phyloP scores from a whole-genome alignment of 2,888 invertebrate genomes.

The Ethmia dodecea region DNA sequence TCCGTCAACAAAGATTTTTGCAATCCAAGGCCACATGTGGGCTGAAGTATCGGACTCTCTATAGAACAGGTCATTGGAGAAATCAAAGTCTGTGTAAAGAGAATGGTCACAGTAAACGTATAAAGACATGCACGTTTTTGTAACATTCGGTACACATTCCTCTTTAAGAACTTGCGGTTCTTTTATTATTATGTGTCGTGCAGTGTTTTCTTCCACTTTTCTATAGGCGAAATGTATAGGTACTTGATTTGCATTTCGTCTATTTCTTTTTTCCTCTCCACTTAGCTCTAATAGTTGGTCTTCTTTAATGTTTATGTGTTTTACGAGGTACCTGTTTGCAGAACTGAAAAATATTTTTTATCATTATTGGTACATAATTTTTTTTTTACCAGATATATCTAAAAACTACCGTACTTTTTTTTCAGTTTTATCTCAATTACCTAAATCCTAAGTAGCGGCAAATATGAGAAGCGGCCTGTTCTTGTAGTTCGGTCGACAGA shows the following conservation, averaged over 20 bases:
- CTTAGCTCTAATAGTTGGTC: slow-evolving; percentile 28
- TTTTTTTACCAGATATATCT: no score
- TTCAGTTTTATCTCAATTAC: slow-evolving; percentile 36
- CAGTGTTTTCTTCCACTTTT: slow-evolving; percentile 26
- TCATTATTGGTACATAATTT: background rate
- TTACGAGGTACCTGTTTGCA: slow-evolving; percentile 52
- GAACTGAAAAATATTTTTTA: slow-evolving; percentile 36
- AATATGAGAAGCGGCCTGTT: slow-evolving; percentile 71
- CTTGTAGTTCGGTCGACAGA: slow-evolving; percentile 54
- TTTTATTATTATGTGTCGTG: slow-evolving; percentile 40
- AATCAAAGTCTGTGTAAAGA: slow-evolving; percentile 50
- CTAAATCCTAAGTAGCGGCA: slow-evolving; percentile 84
- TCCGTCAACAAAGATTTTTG: slow-evolving; percentile 84
- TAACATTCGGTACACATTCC: slow-evolving; percentile 61
- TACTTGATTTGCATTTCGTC: slow-evolving; percentile 30
- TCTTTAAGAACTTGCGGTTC: slow-evolving; percentile 60
- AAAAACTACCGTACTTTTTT: background rate
- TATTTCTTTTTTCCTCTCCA: slow-evolving; percentile 33
- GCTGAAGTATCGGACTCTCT: slow-evolving; percentile 22
- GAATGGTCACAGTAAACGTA: slow-evolving; percentile 73
- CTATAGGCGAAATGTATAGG: slow-evolving; percentile 51
- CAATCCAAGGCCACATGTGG: slow-evolving; percentile 83
- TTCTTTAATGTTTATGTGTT: slow-evolving; percentile 55
- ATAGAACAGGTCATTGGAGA: slow-evolving; percentile 34
- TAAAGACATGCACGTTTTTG: slow-evolving; percentile 71